Percentiles rank a stretch among this genome's conserved stretches.
phyloP scores from a whole-genome alignment of 1,140 invertebrate genomes.

The Mya arenaria region DNA sequence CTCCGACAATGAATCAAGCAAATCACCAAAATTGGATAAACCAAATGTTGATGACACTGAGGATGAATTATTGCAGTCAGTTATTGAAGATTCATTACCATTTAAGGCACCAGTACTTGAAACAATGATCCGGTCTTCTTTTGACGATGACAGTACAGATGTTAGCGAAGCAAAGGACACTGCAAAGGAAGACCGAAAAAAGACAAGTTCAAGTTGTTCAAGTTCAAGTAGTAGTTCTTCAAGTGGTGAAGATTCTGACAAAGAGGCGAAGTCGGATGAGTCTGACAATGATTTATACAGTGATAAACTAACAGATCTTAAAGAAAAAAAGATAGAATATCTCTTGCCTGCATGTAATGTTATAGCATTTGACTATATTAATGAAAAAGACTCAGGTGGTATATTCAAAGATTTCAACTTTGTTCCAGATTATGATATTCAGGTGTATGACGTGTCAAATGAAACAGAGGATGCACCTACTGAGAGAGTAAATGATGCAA shows the following conservation, averaged over 20 bases:
- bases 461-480: not conserved
- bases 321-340: not conserved
- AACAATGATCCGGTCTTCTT: constrained; percentile 24
- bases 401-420: not conserved
- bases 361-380: not conserved
- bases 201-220: not conserved
- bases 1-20: not conserved
- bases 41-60: not conserved
- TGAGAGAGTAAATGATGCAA: not conserved
- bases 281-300: constrained; percentile 41
- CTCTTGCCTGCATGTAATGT: constrained; percentile 42
- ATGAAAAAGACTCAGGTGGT: not conserved
- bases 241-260: not conserved
- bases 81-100: constrained; percentile 37
- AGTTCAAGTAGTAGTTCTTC: not conserved
- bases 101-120: constrained; percentile 48
- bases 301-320: not conserved
- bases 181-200: no score
- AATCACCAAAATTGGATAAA: not conserved
- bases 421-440: not conserved
- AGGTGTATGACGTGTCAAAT: not conserved
- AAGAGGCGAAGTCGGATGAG: not conserved
- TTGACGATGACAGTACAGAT: not conserved
- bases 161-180: not conserved
- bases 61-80: constrained; percentile 27